A percentile compares a stretch with the other conserved stretches of the same genome.
phyloP scores from a whole-genome alignment of 2,888 invertebrate genomes.

The Tetranychus piercei region DNA sequence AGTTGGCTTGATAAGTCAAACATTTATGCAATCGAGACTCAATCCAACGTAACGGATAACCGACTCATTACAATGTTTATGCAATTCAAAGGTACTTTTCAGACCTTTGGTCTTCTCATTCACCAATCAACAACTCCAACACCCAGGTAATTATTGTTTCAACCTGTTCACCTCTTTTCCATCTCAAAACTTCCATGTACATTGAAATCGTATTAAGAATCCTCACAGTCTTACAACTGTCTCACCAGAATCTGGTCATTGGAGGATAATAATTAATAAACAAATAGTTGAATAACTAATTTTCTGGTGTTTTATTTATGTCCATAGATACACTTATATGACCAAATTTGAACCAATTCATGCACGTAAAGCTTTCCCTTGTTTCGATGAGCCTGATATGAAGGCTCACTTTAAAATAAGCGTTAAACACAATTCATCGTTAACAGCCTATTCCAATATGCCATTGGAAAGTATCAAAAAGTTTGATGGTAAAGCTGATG shows the following conservation, averaged over 20 bases:
- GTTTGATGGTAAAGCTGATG: neutral
- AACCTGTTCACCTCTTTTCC: neutral
- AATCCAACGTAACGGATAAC: neutral
- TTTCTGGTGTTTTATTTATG: no score
- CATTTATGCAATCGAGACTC: neutral
- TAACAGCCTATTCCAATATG: neutral
- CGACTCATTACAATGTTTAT: neutral
- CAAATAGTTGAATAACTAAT: no score
- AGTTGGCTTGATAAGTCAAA: neutral
- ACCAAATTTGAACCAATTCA: neutral
- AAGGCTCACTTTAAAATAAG: neutral
- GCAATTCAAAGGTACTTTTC: neutral
- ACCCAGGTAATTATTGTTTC: neutral
- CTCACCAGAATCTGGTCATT: neutral
- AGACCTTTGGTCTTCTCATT: neutral
- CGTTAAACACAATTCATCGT: neutral
- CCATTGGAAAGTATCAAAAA: neutral
- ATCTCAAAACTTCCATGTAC: neutral
- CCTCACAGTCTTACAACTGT: neutral
- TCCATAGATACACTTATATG: neutral
- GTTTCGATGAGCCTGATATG: neutral
- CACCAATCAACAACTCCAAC: neutral
- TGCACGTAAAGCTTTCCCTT: neutral
- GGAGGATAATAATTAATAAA: no score
- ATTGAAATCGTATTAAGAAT: no score